Conservation (phyloP, 1,140 invertebrate genomes). For the Himalopsyche phryganea region DNA sequence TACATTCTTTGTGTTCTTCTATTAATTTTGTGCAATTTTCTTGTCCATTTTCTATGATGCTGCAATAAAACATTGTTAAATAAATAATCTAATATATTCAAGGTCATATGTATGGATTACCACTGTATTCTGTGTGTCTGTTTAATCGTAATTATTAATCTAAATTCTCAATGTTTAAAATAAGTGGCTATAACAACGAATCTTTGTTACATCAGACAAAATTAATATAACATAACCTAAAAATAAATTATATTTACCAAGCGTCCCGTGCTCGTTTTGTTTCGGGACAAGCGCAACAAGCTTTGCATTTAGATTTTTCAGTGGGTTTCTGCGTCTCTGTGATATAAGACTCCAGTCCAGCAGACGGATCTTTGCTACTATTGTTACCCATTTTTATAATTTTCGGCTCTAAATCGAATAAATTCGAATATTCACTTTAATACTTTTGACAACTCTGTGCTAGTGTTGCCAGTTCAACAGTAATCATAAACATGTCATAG, state of each 20-base stretch:
- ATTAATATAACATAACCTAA: slow-evolving; percentile 23
- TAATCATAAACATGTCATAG: too few relatives aligned
- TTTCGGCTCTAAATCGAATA: too few relatives aligned
- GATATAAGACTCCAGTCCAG: slow-evolving; percentile 1
- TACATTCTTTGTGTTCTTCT: slow-evolving; percentile 95
- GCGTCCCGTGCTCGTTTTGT: slow-evolving; percentile 87
- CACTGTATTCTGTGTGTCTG: too few relatives aligned
- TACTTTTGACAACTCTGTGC: too few relatives aligned
- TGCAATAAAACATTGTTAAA: slow-evolving; percentile 54
- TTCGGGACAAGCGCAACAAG: slow-evolving; percentile 97
- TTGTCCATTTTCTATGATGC: slow-evolving; percentile 90
- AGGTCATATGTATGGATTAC: too few relatives aligned
- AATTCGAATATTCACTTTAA: too few relatives aligned
- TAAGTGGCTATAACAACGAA: too few relatives aligned
- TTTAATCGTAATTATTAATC: too few relatives aligned
- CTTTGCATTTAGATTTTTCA: slow-evolving; percentile 72
- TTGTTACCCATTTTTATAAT: slow-evolving; percentile 16
- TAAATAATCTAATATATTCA: too few relatives aligned
- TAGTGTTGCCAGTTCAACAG: too few relatives aligned
- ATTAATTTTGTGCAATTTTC: slow-evolving; percentile 87
- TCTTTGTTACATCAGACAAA: slow-evolving; percentile 12
- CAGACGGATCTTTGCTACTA: slow-evolving; percentile 5
- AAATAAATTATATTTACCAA: slow-evolving; percentile 64
- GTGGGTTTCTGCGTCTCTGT: slow-evolving; percentile 3
- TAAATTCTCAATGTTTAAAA: too few relatives aligned